Conservation (phyloP, 2,113 vertebrate genomes). For the Megaleporinus macrocephalus region DNA sequence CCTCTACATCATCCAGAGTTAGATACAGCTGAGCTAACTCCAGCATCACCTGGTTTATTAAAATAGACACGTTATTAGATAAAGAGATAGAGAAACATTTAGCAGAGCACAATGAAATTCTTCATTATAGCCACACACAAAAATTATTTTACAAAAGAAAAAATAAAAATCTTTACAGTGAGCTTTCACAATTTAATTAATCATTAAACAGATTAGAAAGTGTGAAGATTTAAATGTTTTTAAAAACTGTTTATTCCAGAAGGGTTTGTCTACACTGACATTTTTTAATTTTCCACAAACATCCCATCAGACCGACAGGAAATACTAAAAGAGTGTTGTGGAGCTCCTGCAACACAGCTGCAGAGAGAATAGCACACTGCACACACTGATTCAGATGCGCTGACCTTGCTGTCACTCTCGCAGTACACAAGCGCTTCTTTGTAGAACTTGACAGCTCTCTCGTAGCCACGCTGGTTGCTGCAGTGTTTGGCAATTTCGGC, state of each 20-base stretch:
- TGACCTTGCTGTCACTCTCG: conserved; percentile 95
- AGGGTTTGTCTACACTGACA: no score
- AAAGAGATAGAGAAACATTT: no score
- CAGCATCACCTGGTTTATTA: conserved; percentile 85
- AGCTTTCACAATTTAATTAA: no score
- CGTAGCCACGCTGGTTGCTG: conserved; percentile 89
- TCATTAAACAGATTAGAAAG: no score
- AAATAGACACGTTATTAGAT: no score
- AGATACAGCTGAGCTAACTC: conserved; percentile 92
- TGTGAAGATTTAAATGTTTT: no score
- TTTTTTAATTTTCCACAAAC: neutral
- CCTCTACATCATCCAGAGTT: conserved; percentile 84
- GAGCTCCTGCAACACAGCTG: conserved; percentile 58
- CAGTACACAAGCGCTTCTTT: conserved; percentile 98
- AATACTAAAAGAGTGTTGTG: conserved; percentile 18
- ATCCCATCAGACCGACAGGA: neutral
- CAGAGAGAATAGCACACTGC: conserved; percentile 65
- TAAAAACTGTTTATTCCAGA: no score
- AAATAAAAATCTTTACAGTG: no score
- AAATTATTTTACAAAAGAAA: no score
- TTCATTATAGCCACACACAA: no score
- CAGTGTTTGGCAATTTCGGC: conserved; percentile 94
- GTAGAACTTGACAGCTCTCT: conserved; percentile 97
- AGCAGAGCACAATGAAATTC: no score
- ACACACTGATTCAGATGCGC: conserved; percentile 70